These are phyloP conservation scores for Characodon lateralis DNA, from an alignment of 2,797 vertebrate species.

Conservation along the genomic window DNA sequence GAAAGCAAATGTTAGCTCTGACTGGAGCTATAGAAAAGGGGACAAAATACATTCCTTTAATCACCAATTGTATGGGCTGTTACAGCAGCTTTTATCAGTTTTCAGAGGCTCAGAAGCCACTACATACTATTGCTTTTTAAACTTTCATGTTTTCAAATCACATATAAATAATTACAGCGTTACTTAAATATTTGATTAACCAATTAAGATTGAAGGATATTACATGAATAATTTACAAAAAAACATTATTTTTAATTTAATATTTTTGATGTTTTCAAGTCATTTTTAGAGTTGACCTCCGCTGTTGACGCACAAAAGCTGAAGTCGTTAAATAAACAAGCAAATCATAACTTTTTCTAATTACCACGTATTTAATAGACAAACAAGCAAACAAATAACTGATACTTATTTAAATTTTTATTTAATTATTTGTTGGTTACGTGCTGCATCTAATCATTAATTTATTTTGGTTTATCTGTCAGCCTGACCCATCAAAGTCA, in stretches of 20 bases:
- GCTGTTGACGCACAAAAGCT: not conserved
- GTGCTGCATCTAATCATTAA: not conserved
- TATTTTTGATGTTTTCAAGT: constrained; percentile 50
- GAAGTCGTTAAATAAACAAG: too few relatives aligned
- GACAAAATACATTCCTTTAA: constrained; percentile 37
- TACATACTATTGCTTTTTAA: not conserved
- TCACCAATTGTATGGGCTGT: constrained; percentile 1
- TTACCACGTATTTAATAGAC: too few relatives aligned
- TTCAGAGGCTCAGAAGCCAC: constrained; percentile 5
- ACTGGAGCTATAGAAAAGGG: constrained; percentile 44
- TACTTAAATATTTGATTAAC: not conserved
- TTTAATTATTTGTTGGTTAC: not conserved
- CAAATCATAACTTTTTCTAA: too few relatives aligned
- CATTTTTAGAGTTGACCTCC: constrained; percentile 44
- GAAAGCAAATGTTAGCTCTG: constrained; percentile 38
- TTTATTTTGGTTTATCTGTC: not conserved
- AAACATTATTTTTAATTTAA: not conserved
- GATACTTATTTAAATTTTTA: constrained; percentile 31
- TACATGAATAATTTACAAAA: not conserved
- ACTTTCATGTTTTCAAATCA: not conserved
- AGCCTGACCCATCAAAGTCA: not conserved
- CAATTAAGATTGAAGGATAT: not conserved
- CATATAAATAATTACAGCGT: not conserved
- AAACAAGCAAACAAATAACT: not conserved
- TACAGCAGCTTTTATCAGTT: not conserved